These are phyloP conservation scores for Setophaga petechia DNA, from an alignment of 2,113 vertebrate genomes.

Conservation along the genomic window DNA sequence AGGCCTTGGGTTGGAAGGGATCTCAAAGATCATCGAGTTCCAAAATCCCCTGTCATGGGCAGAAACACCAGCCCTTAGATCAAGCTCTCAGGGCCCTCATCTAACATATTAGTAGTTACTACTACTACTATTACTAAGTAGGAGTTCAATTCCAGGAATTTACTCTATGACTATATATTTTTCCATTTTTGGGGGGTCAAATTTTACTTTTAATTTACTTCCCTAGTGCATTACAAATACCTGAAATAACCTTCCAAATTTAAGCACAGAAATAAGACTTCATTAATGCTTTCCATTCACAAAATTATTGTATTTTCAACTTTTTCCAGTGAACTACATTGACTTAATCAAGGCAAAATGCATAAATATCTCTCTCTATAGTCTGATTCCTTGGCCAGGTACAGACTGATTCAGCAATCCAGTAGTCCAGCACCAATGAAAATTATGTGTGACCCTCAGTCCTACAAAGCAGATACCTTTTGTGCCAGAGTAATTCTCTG, in stretches of 20 bases:
- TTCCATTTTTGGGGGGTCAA: rapidly evolving
- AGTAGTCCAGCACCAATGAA: not conserved
- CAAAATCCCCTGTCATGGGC: not conserved
- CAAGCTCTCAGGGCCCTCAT: not conserved
- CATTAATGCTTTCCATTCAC: not conserved
- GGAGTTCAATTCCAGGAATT: not conserved
- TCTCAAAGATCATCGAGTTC: not conserved
- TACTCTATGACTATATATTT: not conserved
- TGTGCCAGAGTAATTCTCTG: not conserved
- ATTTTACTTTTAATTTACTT: not conserved
- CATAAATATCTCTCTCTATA: not conserved
- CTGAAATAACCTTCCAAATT: not conserved
- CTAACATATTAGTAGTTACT: not conserved
- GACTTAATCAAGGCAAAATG: not conserved
- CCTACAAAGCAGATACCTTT: not conserved
- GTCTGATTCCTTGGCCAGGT: not conserved
- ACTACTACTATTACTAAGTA: no score
- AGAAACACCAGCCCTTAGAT: not conserved
- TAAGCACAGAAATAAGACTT: not conserved
- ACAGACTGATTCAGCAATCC: not conserved
- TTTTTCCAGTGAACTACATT: not conserved
- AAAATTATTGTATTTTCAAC: not conserved
- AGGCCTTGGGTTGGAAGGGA: not conserved
- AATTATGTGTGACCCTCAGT: not conserved
- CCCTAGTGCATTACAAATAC: not conserved